Percentiles rank a stretch among this genome's conserved stretches.
phyloP scores from a whole-genome alignment of 2,113 vertebrate species.

The Callocephalon fimbriatum region DNA sequence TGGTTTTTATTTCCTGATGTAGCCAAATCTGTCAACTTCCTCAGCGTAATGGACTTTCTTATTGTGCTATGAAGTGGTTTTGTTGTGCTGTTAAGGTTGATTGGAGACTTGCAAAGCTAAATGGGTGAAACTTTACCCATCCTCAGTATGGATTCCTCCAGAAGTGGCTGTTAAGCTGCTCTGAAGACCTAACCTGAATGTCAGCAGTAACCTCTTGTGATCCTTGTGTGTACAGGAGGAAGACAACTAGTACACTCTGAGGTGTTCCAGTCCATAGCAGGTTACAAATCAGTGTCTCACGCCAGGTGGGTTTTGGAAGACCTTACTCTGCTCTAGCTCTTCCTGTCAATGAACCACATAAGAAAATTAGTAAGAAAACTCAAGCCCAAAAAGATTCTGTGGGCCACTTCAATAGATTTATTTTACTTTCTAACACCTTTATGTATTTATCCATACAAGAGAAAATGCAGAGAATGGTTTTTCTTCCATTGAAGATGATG shows the following conservation, averaged over 20 bases:
- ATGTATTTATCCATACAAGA: background rate
- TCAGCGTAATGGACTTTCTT: rapidly evolving
- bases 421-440: background rate
- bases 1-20: background rate
- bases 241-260: too few relatives aligned
- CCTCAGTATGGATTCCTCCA: background rate
- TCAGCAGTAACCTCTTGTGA: background rate
- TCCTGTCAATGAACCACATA: rapidly evolving
- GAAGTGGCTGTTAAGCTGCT: background rate
- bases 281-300: background rate
- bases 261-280: background rate
- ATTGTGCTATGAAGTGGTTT: background rate
- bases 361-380: background rate
- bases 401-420: background rate
- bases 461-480: background rate
- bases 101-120: background rate
- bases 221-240: background rate
- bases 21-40: background rate
- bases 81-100: background rate
- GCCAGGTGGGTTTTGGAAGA: background rate
- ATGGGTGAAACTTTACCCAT: background rate
- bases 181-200: background rate
- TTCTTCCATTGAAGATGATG: background rate
- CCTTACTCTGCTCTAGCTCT: background rate
- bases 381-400: background rate